Evolutionary conservation across 2,113 vertebrate species (phyloP), one percentile per base, ranked within the genome.

Genomic region (Stomatorhinus ivindoensis): DNA sequence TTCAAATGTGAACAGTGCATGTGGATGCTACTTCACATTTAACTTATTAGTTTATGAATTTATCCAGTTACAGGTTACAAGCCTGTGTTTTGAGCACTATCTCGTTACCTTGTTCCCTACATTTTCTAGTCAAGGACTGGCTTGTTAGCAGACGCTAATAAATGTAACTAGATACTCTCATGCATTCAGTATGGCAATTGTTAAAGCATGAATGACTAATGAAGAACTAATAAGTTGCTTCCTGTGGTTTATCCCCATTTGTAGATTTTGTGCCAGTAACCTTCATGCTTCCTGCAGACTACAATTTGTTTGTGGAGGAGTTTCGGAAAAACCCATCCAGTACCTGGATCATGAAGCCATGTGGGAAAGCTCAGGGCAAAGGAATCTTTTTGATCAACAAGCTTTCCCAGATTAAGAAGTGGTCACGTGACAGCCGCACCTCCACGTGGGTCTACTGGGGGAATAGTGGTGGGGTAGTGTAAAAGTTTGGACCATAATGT

Each of bases 311-410:
- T 11, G 98, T 99, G 92, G 98, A 99, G 94, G 98, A 99, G 94
- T 99, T 97, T 94, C 93, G 98, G 87, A 99, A 98, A 93, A 99
- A 97, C 92, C 98, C 98, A 0, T 98, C 97, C 89, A 99, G 97
- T 95, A 99, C 98, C 0, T 99, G 98, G 98, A 99, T 99, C 93
- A 99, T 99, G 98, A 99, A 99, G 91, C 98, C 98, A 0, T 99
- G 98, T 7, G 98, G 98, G 83, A 99, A 99, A 93, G 98, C 98
- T 61, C 98, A 99, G 93, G 98, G 98, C 10, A 99, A 98, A 93
- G 98, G 98, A 92, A 99, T 99, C 94, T 99, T 99, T 90, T 97
- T 99, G 44, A 99, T 99, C 93, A 99, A 99, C 95, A 99, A 99
- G 91, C 97, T 99, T 88, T 99, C 98, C 0, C 98, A 99, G 94